A percentile compares a stretch with the other conserved stretches of the same genome.
Evolutionary conservation across 2,888 invertebrate species (phyloP).

Genomic region (Syritta pipiens): DNA sequence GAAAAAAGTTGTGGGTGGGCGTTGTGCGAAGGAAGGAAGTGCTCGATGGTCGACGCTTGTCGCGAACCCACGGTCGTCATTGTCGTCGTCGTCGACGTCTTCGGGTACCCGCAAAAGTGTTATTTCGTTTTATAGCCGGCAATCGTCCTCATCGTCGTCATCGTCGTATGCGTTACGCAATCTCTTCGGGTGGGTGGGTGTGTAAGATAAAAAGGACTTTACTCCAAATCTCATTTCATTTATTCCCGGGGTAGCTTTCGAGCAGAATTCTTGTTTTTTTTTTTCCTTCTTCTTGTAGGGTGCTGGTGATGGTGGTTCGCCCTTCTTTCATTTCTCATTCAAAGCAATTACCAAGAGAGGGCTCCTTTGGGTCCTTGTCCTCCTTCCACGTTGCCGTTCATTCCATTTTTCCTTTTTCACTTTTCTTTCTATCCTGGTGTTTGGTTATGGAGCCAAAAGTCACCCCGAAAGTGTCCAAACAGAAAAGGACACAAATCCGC

Average conservation of each 20-base stretch:
- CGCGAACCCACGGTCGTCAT: no score
- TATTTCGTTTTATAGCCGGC: constrained; percentile 60
- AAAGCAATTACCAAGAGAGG: constrained; percentile 68
- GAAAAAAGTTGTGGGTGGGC: not conserved
- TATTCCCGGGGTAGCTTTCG: constrained; percentile 55
- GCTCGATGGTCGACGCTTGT: not conserved
- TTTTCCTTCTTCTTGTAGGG: constrained; percentile 3
- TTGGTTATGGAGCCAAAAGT: constrained; percentile 66
- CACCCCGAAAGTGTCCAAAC: constrained; percentile 68
- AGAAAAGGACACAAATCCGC: constrained; percentile 68
- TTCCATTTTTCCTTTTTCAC: not conserved
- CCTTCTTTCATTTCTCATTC: constrained; percentile 44
- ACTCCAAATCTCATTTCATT: constrained; percentile 67
- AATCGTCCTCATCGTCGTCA: constrained; percentile 3
- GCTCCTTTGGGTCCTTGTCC: constrained; percentile 20
- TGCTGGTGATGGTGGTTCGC: not conserved
- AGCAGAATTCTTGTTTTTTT: constrained; percentile 35
- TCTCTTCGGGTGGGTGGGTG: constrained; percentile 24
- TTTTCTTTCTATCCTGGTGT: constrained; percentile 22
- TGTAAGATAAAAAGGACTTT: constrained; percentile 61
- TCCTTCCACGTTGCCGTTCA: not conserved
- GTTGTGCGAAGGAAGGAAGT: not conserved
- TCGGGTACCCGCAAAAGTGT: no score
- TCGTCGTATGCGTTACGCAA: constrained; percentile 54
- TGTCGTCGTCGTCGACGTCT: no score